A percentile compares a stretch with the other conserved stretches of the same genome.
phyloP scores from a whole-genome alignment of 2,888 invertebrate species.

The Chironomus riparius region DNA sequence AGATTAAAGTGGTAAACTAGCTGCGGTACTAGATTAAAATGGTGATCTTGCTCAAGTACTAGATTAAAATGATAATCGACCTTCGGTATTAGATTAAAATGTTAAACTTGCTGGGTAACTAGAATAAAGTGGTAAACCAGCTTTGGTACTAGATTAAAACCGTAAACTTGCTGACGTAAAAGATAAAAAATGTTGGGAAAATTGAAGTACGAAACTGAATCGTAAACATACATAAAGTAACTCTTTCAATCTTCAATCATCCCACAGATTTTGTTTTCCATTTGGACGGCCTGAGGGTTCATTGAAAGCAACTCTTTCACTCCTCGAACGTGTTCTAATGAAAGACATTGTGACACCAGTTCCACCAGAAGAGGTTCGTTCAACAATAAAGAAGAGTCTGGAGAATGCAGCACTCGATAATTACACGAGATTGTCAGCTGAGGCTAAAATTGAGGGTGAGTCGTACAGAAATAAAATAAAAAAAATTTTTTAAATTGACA shows the following conservation, averaged over 20 bases:
- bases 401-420: conserved; percentile 97
- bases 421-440: conserved; percentile 89
- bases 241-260: background rate
- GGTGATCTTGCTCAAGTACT: too few species aligned
- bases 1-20: too few species aligned
- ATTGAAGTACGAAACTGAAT: too few species aligned
- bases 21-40: too few species aligned
- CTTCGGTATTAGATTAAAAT: too few species aligned
- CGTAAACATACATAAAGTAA: too few species aligned
- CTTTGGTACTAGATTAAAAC: too few species aligned
- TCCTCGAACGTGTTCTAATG: conserved; percentile 95
- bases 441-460: conserved; percentile 95
- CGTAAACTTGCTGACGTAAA: too few species aligned
- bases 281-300: conserved; percentile 98
- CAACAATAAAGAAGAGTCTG: conserved; percentile 92
- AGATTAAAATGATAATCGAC: too few species aligned
- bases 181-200: too few species aligned
- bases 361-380: conserved; percentile 88
- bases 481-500: background rate
- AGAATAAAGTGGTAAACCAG: too few species aligned
- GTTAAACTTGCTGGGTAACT: too few species aligned
- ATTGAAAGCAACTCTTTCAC: conserved; percentile 89
- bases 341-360: conserved; percentile 98
- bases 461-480: background rate
- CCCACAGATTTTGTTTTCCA: conserved; percentile 83